phyloP scores from a whole-genome alignment of 2,797 vertebrate genomes.

The Propithecus deckenii region DNA sequence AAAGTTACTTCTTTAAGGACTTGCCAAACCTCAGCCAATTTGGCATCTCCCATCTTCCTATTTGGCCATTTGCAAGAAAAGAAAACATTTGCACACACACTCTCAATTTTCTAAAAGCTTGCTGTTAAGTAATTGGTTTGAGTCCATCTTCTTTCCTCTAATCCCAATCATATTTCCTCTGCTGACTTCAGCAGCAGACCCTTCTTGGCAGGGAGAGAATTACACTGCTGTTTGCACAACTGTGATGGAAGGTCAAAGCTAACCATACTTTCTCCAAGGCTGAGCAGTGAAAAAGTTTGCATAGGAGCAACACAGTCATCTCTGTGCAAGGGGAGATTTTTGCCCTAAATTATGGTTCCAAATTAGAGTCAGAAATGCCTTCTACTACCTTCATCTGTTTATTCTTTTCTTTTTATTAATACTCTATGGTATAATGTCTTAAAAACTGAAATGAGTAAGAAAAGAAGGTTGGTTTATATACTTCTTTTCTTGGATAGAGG shows the following conservation, averaged over 20 bases:
- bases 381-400: neutral
- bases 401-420: conserved; percentile 40
- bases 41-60: conserved; percentile 58
- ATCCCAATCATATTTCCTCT: conserved; percentile 57
- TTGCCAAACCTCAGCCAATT: conserved; percentile 65
- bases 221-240: conserved; percentile 57
- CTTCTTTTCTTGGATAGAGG: conserved; percentile 21
- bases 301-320: neutral
- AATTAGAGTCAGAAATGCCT: conserved; percentile 29
- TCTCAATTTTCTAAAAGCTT: conserved; percentile 52
- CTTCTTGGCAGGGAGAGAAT: conserved; percentile 62
- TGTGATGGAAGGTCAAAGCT: conserved; percentile 29
- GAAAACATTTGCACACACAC: conserved; percentile 51
- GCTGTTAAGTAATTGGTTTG: conserved; percentile 59
- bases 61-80: conserved; percentile 60
- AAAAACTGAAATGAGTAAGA: neutral
- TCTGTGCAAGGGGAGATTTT: neutral
- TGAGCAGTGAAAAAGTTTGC: conserved; percentile 5
- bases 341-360: neutral
- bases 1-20: conserved; percentile 64
- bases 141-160: conserved; percentile 64
- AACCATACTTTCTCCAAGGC: conserved; percentile 24
- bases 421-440: neutral
- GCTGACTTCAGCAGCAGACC: conserved; percentile 48
- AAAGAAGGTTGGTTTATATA: conserved; percentile 24